Conservation (phyloP, 2,797 vertebrate species). For the Notamacropus eugenii region DNA sequence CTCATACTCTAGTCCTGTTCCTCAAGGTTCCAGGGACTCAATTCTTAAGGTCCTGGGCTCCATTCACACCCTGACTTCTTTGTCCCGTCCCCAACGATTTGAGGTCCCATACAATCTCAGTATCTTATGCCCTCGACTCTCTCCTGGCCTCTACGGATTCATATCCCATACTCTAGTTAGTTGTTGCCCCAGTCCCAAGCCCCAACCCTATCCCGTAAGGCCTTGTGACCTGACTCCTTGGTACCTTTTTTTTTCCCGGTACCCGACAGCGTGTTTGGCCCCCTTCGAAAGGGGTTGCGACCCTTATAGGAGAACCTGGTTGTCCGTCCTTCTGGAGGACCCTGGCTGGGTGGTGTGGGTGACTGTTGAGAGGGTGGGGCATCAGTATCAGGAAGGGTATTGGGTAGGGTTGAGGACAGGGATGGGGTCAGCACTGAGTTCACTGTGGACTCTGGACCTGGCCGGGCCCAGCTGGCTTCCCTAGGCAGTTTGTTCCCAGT, state of each 20-base stretch:
- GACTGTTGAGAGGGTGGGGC: conserved; percentile 43
- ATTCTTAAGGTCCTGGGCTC: neutral
- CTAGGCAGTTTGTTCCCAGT: conserved; percentile 71
- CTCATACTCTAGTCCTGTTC: neutral
- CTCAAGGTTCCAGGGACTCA: neutral
- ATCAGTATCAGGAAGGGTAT: conserved; percentile 58
- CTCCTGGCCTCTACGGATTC: neutral
- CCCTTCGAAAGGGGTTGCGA: conserved; percentile 65
- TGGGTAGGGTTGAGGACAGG: conserved; percentile 42
- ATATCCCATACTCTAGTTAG: neutral
- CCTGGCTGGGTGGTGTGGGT: conserved; percentile 67
- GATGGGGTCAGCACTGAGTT: conserved; percentile 50
- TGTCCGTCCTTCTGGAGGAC: conserved; percentile 66
- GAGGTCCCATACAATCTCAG: neutral
- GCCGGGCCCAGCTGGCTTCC: conserved; percentile 76
- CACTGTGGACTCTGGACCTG: conserved; percentile 3
- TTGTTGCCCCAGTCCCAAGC: conserved; percentile 53
- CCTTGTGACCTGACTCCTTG: neutral
- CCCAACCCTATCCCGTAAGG: conserved; percentile 2
- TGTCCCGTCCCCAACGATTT: neutral
- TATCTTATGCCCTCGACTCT: neutral
- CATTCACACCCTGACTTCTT: neutral
- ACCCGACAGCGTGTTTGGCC: conserved; percentile 73
- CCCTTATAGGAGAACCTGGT: conserved; percentile 71
- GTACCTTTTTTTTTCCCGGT: conserved; percentile 31